Conservation (phyloP, 2,888 invertebrate species). For the Pterobdella sp. region DNA sequence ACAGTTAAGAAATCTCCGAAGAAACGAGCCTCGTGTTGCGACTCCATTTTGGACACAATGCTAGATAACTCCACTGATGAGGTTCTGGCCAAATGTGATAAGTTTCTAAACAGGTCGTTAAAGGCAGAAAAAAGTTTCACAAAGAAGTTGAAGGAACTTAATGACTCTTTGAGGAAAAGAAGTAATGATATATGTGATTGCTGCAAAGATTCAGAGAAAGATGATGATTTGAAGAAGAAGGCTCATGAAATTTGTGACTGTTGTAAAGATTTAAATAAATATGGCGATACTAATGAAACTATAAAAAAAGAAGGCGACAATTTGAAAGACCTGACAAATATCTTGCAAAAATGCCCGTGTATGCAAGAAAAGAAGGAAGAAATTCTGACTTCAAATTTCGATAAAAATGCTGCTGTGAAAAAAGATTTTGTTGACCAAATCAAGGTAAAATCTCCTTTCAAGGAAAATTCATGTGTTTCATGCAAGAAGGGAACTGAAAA, state of each 20-base stretch:
- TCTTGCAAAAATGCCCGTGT: too few relatives aligned
- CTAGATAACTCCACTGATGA: neutral
- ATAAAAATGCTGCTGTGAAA: neutral
- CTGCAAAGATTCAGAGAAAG: neutral
- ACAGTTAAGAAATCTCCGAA: neutral
- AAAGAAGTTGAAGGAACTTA: neutral
- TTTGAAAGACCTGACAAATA: too few relatives aligned
- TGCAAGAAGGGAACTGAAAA: constrained; percentile 6
- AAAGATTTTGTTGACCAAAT: neutral
- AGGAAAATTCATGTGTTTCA: neutral
- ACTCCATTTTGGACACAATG: neutral
- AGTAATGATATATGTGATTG: neutral
- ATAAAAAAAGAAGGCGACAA: neutral
- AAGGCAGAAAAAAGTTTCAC: neutral
- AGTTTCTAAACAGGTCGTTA: neutral
- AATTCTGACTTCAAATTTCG: neutral
- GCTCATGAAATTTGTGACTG: neutral
- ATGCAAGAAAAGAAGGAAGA: neutral
- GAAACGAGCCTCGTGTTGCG: neutral
- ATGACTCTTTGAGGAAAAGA: neutral
- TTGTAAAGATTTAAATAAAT: neutral
- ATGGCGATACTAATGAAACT: neutral
- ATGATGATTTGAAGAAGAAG: constrained; percentile 1
- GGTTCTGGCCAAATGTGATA: neutral
- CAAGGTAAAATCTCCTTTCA: neutral